Conservation (phyloP, 30 jellyfish, hydroid and myxozoan species). For the Chrysaora quinquecirrha region DNA sequence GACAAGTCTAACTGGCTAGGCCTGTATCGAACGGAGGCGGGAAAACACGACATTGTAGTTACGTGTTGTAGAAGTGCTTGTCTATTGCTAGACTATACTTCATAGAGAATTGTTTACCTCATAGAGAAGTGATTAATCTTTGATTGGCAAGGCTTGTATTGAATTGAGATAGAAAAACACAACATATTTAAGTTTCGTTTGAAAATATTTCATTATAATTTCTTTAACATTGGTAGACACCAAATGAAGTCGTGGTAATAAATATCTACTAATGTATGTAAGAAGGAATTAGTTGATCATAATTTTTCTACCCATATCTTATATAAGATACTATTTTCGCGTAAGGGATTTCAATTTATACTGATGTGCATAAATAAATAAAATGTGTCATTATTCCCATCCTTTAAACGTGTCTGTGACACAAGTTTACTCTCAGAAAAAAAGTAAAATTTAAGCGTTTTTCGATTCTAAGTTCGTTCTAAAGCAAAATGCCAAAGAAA, state of each 20-base stretch:
- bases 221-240: not conserved
- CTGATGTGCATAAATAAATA: not conserved
- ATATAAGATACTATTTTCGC: not conserved
- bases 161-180: too few relatives aligned
- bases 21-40: too few relatives aligned
- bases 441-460: not conserved
- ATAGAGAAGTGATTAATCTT: too few relatives aligned
- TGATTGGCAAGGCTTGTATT: too few relatives aligned
- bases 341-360: not conserved
- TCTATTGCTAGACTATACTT: too few relatives aligned
- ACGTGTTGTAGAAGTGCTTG: too few relatives aligned
- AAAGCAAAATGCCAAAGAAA: conserved; percentile 8
- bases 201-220: not conserved
- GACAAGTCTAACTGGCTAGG: too few relatives aligned
- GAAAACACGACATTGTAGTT: too few relatives aligned
- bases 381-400: not conserved
- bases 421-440: not conserved
- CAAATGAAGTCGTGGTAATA: not conserved
- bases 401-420: not conserved
- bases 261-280: not conserved
- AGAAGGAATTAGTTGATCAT: not conserved
- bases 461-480: conserved; percentile 8
- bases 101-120: too few relatives aligned
- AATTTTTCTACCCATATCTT: not conserved
- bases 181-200: too few relatives aligned